Percentiles rank a stretch among this genome's conserved stretches.
These are phyloP conservation scores for Limnephilus auricula DNA, from an alignment of 2,888 invertebrate species.

Conservation along the genomic window DNA sequence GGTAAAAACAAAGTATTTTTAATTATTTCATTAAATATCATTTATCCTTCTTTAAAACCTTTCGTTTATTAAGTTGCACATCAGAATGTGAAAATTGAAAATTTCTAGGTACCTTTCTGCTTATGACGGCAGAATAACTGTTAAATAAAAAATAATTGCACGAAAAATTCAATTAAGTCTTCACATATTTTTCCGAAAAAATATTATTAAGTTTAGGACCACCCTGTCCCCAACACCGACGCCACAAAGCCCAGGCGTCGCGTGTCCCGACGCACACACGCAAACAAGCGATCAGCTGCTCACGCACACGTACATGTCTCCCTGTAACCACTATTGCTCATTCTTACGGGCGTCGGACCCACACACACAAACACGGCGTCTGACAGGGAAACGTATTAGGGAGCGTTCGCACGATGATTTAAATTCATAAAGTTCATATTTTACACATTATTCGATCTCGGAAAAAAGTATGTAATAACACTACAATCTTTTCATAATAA, in stretches of 20 bases:
- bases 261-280: constrained; percentile 53
- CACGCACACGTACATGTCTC: constrained; percentile 49
- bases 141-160: too few species aligned
- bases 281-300: constrained; percentile 64
- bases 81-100: too few species aligned
- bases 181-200: not conserved
- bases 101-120: too few species aligned
- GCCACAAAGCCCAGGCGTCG: constrained; percentile 53
- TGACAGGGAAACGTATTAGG: constrained; percentile 53
- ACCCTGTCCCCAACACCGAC: constrained; percentile 42
- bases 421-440: not conserved
- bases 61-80: too few species aligned
- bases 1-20: too few species aligned
- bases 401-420: constrained; percentile 6
- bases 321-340: constrained; percentile 18
- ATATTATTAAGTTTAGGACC: not conserved
- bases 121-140: too few species aligned
- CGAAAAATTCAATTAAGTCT: too few species aligned
- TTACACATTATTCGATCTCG: not conserved
- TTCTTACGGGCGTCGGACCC: constrained; percentile 46
- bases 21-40: too few species aligned
- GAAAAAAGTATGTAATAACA: too few species aligned
- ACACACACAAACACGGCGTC: constrained; percentile 43
- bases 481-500: not conserved
- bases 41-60: too few species aligned